Base-by-base conservation (phyloP, 2,113 vertebrate species). In the Microcebus tavaratra region DNA sequence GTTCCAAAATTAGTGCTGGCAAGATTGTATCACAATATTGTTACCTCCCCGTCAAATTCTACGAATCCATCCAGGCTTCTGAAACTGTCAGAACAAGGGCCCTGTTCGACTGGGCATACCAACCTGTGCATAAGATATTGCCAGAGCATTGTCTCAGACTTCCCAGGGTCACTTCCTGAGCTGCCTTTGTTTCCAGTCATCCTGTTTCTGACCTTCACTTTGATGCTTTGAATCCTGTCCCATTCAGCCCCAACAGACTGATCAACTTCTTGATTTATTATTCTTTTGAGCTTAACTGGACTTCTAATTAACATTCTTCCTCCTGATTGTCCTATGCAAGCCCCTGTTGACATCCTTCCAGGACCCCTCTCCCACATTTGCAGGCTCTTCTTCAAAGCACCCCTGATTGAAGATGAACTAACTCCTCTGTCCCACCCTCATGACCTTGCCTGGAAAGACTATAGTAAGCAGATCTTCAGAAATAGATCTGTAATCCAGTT, bases 291-390 rank as follows among this genome's bases (percentile, higher is more conserved):
- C 72, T 81, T 75, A 61, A 86, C 57, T 88, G 55, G 31, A 50
- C 36, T 94, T 96, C 81, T 78, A 89, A 95, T 84, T 89, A 95
- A 53, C 94, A 84, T 59, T 84, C 80, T 95, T 89, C 76, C 78
- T 76, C 48, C 36, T 27, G 42, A 81, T 86, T 91, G 27, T 73
- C 50, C 79, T 85, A 15, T n/a, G 11, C 67, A 61, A 42, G 78
- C 21, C 72, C 39, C 50, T 57, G 1, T n/a, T 89, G 90, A 36
- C 42, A n/a, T 34, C 73, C 13, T 94, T 61, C 86, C 68, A 68
- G 59, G 18, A 61, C 20, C 48, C 36, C 42, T 27, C 39, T 31
- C 55, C 63, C 25, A 70, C 36, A 57, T 68, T 82, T 90, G 63
- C 27, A 70, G 20, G n/a, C 8, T 55, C 25, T 78, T 95, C 31